Evolutionary conservation across 2,888 invertebrate species (phyloP).

Genomic region (Cheilosia pagana): DNA sequence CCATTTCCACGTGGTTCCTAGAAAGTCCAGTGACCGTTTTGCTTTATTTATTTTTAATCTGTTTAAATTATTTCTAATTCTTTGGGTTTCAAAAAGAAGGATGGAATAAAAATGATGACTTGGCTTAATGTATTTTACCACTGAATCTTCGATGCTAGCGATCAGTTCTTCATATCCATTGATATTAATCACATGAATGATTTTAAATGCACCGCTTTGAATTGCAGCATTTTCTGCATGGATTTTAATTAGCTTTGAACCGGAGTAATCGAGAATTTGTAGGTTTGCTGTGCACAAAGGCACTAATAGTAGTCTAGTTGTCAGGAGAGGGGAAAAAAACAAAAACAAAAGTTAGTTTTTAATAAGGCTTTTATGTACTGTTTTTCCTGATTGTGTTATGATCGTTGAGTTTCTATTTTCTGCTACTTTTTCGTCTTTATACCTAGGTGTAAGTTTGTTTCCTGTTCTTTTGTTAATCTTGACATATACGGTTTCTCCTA

Average conservation of each 20-base stretch:
- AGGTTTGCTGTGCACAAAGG: slow-evolving; percentile 21
- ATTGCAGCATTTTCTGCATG: slow-evolving; percentile 30
- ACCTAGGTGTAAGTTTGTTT: slow-evolving; percentile 17
- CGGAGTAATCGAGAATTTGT: slow-evolving; percentile 58
- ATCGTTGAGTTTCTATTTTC: background rate
- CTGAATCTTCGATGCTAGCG: too few species aligned
- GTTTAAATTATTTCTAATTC: too few species aligned
- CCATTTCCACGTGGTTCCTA: too few species aligned
- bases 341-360: background rate
- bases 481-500: slow-evolving; percentile 22
- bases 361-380: background rate
- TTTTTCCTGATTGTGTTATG: background rate
- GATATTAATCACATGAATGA: too few species aligned
- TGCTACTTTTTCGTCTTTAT: slow-evolving; percentile 12
- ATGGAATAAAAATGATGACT: too few species aligned
- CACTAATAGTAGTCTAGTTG: slow-evolving; percentile 8
- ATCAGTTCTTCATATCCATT: too few species aligned
- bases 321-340: too few species aligned
- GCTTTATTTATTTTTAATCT: too few species aligned
- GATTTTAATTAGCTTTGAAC: slow-evolving; percentile 50
- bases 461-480: slow-evolving; percentile 27
- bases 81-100: too few species aligned
- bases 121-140: too few species aligned
- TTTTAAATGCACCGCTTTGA: slow-evolving; percentile 49
- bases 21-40: too few species aligned